Evolutionary conservation across 1,140 invertebrate genomes (phyloP), one percentile per base, ranked within the genome.

Genomic region (Tetramorium simillimum): DNA sequence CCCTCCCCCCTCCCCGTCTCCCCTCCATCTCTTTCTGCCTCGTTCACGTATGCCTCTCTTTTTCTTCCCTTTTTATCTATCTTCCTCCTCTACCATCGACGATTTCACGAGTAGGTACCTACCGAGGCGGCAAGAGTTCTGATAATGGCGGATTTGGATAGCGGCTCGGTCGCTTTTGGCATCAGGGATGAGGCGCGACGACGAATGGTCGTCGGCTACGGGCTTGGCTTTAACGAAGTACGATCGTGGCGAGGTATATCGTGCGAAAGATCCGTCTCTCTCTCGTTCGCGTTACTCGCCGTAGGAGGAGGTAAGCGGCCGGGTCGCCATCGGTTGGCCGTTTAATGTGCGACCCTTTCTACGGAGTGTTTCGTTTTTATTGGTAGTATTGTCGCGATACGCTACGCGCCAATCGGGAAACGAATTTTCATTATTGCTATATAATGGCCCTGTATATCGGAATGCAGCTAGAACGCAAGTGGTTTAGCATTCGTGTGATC

Each of bases 81-180:
- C 60, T 76, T 73, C 56, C 56, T 80, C 37, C 67, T 60, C 70
- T 72, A 10, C 78, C 72, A 80, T 78, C 87, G 80, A 89, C 84
- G 90, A 91, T 86, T 90, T 89, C 89, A 89, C 87, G 78, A 85
- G 80, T 86, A 81, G 85, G 82, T 91, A 89, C 88, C 86, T 85
- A 90, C 75, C 72, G 89, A 91, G 89, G 88, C 85, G 87, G 86
- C 86, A 86, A 87, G 82, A 89, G 86, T 92, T 92, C 82, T 88
- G 91, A 93, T 94, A 93, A 93, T 91, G 87, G 90, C 62, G 89
- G 89, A 93, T 94, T 94, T 93, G 91, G 92, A 92, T 92, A 92
- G 85, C 73, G 78, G 60, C 75, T 87, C 75, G 72, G 75, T 58
- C 70, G 77, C 53, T 85, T 70, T 53, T 77, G 63, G 63, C 72